A percentile compares a stretch with the other conserved stretches of the same genome.
Evolutionary conservation across 2,888 invertebrate species (phyloP).

Genomic region (Agonum fuliginosum): DNA sequence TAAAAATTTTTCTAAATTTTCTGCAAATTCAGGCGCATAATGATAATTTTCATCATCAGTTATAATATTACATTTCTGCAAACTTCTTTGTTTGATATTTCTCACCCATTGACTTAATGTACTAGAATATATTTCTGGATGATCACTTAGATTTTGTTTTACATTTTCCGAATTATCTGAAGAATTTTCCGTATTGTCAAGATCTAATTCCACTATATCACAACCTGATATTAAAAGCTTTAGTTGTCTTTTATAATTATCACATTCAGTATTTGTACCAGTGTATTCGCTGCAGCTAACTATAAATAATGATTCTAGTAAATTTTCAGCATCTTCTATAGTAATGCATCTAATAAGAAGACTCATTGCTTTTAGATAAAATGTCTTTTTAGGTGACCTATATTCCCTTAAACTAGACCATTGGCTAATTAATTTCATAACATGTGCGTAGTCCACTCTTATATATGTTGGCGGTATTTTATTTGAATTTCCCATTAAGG

Average conservation of each 20-base stretch:
- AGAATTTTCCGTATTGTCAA: not conserved
- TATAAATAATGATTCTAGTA: conserved; percentile 22
- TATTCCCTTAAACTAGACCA: not conserved
- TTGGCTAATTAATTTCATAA: not conserved
- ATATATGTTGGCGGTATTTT: not conserved
- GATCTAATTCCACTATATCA: not conserved
- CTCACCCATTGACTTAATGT: not conserved
- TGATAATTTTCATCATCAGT: conserved; percentile 21
- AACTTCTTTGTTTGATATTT: not conserved
- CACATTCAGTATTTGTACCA: conserved; percentile 4
- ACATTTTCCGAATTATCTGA: not conserved
- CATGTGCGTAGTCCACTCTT: conserved; percentile 7
- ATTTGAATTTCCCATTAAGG: not conserved
- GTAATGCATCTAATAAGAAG: not conserved
- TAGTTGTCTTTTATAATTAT: not conserved
- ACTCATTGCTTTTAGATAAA: not conserved
- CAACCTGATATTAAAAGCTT: conserved; percentile 1
- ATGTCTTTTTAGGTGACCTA: not conserved
- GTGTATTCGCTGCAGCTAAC: conserved; percentile 11
- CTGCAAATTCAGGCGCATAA: conserved; percentile 9
- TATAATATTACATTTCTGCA: not conserved
- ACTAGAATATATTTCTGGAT: not conserved
- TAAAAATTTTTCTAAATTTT: not conserved
- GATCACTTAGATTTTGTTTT: not conserved
- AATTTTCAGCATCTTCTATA: not conserved